phyloP scores from a whole-genome alignment of 2,113 vertebrate genomes.

The Casuarius casuarius region DNA sequence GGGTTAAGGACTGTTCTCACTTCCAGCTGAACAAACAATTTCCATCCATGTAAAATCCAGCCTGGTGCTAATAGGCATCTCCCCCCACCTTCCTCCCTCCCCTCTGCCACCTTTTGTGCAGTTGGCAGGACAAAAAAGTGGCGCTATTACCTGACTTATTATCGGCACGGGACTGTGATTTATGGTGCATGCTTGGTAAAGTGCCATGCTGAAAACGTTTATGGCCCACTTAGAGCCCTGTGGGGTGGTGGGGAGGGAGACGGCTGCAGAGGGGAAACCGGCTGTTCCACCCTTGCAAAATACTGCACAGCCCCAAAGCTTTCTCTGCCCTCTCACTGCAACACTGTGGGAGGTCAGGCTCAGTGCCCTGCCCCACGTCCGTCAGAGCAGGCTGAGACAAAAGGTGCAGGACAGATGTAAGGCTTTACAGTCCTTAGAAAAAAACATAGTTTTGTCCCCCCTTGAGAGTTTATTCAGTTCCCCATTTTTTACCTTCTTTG shows the following conservation, averaged over 20 bases:
- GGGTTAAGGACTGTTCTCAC: conserved; percentile 34
- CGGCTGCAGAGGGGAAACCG: neutral
- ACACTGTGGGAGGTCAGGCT: neutral
- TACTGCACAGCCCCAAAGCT: neutral
- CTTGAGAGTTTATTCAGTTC: neutral
- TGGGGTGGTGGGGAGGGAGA: neutral
- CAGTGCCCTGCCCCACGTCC: rapidly evolving
- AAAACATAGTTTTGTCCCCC: neutral
- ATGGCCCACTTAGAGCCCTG: conserved; percentile 38
- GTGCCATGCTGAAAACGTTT: conserved; percentile 65
- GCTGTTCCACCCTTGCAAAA: conserved; percentile 30
- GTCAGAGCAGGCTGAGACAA: neutral
- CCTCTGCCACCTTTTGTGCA: conserved; percentile 60
- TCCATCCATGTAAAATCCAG: conserved; percentile 55
- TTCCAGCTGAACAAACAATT: conserved; percentile 75
- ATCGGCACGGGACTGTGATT: conserved; percentile 64
- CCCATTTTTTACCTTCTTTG: neutral
- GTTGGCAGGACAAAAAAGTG: conserved; percentile 64
- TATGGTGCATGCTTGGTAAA: conserved; percentile 59
- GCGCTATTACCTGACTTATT: conserved; percentile 65
- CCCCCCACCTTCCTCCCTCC: neutral
- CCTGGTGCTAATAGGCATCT: conserved; percentile 58
- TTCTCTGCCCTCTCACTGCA: neutral
- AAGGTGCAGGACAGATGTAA: neutral
- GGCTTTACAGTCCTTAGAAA: neutral